Percentiles rank a stretch among this genome's conserved stretches.
These are phyloP conservation scores for Pararge aegeria DNA, from an alignment of 1,140 invertebrate genomes.

Conservation along the genomic window DNA sequence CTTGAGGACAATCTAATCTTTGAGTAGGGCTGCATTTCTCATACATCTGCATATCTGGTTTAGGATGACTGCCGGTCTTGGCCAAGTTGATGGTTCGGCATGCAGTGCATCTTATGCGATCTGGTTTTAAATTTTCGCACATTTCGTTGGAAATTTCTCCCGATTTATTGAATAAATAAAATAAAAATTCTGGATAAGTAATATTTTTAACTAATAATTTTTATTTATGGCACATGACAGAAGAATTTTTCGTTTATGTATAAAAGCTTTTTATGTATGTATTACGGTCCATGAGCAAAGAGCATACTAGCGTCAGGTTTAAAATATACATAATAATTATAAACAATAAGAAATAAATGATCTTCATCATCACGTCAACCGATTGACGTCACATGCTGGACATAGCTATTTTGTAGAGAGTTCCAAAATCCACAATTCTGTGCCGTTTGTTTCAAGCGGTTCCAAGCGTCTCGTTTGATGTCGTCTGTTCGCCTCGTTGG, in stretches of 20 bases:
- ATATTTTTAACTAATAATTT: constrained; percentile 15
- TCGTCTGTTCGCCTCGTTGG: too few relatives aligned
- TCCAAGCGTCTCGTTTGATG: too few relatives aligned
- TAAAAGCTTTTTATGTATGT: not conserved
- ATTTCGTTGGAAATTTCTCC: constrained; percentile 33
- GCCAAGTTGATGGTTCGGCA: constrained; percentile 71
- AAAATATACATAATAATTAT: too few relatives aligned
- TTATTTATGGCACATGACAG: constrained; percentile 12
- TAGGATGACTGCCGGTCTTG: constrained; percentile 48
- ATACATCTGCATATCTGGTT: constrained; percentile 67
- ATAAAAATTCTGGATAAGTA: not conserved
- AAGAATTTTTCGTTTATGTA: constrained; percentile 1
- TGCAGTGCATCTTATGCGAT: constrained; percentile 50
- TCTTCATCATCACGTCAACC: too few relatives aligned
- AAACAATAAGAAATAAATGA: too few relatives aligned
- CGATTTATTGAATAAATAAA: not conserved
- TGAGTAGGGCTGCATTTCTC: constrained; percentile 55
- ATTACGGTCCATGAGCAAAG: not conserved
- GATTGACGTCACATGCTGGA: too few relatives aligned
- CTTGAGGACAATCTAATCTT: constrained; percentile 45
- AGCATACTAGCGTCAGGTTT: too few relatives aligned
- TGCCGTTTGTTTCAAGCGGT: too few relatives aligned
- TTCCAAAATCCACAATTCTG: too few relatives aligned
- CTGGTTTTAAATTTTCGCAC: constrained; percentile 51
- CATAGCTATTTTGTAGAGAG: too few relatives aligned